A percentile compares a stretch with the other conserved stretches of the same genome.
Evolutionary conservation across 2,113 vertebrate genomes (phyloP).

Genomic region (Varanus salvator): DNA sequence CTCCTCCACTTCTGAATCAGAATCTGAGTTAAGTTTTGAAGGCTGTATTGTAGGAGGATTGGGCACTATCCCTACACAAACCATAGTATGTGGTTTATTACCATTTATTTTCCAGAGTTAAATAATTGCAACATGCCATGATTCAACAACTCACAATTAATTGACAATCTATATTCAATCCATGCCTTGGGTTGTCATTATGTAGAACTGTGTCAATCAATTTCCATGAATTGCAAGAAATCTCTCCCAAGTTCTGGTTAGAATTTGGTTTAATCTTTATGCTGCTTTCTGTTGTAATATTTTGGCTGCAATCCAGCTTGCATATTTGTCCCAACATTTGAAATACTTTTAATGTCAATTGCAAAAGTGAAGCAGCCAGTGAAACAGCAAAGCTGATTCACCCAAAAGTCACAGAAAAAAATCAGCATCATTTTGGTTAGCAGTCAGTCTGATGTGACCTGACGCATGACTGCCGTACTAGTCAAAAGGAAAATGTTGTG

Average conservation of each 20-base stretch:
- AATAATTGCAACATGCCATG: no score
- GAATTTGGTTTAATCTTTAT: background rate
- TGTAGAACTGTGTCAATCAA: no score
- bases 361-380: fast-evolving
- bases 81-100: no score
- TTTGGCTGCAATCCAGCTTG: background rate
- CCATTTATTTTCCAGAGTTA: no score
- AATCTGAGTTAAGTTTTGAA: no score
- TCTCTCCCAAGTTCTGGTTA: background rate
- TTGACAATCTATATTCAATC: no score
- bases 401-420: background rate
- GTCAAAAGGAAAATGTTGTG: background rate
- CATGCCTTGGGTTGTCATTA: no score
- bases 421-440: slow-evolving; percentile 27
- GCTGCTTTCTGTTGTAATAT: background rate
- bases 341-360: slow-evolving; percentile 18
- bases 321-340: background rate
- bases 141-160: no score
- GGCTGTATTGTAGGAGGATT: no score
- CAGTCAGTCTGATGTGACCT: slow-evolving; percentile 27
- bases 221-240: background rate
- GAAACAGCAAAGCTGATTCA: background rate
- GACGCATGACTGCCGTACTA: background rate
- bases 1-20: no score
- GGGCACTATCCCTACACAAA: no score